These are phyloP conservation scores for Bolinopsis microptera DNA, from an alignment of 37 sponge, comb jelly and placozoan species.

Conservation along the genomic window DNA sequence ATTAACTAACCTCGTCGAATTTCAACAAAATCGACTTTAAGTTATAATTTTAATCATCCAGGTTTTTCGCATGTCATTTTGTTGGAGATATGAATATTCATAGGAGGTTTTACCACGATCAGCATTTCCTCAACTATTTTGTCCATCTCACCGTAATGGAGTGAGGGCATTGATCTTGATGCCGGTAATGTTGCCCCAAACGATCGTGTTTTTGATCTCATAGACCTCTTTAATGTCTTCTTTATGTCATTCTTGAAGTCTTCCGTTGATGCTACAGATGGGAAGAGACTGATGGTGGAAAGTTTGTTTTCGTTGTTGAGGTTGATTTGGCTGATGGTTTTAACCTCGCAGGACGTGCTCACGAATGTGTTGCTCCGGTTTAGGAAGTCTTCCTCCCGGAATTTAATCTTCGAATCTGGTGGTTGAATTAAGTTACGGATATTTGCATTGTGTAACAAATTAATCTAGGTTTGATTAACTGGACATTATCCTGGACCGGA, in stretches of 20 bases:
- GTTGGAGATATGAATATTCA: neutral
- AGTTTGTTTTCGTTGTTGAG: conserved; percentile 35
- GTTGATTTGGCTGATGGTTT: neutral
- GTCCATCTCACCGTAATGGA: neutral
- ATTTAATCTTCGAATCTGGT: neutral
- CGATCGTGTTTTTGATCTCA: neutral
- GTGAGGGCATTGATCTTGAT: neutral
- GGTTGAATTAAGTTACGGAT: too few species aligned
- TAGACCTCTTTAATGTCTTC: neutral
- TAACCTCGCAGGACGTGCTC: neutral
- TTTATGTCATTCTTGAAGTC: neutral
- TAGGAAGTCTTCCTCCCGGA: neutral
- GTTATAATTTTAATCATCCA: neutral
- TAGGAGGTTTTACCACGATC: neutral
- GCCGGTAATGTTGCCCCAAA: neutral
- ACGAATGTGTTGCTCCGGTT: neutral
- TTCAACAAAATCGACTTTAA: too few species aligned
- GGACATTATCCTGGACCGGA: too few species aligned
- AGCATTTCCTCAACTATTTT: neutral
- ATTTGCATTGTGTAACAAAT: too few species aligned
- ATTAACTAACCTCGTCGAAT: too few species aligned
- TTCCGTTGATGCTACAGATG: neutral
- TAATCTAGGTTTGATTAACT: too few species aligned
- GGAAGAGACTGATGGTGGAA: neutral
- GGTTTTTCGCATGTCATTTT: conserved; percentile 46